These are phyloP conservation scores for Drosophila punjabiensis DNA, from an alignment of 1,140 invertebrate genomes.

Conservation along the genomic window DNA sequence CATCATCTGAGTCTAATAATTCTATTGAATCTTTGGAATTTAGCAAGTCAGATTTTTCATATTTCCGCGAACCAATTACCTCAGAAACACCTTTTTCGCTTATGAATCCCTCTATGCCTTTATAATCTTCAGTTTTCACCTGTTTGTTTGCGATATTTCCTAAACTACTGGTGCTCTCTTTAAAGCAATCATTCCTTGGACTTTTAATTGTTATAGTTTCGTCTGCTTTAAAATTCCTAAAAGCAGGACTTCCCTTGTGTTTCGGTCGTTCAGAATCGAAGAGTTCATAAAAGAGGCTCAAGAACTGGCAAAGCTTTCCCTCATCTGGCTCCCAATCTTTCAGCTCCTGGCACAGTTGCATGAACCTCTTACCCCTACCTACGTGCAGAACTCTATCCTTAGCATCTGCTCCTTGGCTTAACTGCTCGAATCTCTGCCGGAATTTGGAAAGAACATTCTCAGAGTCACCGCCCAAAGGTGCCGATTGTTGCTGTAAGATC, in stretches of 20 bases:
- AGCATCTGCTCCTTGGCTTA: not conserved
- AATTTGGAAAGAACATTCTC: slow-evolving; percentile 26
- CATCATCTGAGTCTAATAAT: not conserved
- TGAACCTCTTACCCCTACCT: slow-evolving; percentile 21
- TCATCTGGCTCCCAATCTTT: slow-evolving; percentile 11
- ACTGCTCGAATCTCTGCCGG: slow-evolving; percentile 5
- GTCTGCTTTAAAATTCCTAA: not conserved
- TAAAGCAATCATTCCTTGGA: not conserved
- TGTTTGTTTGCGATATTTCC: not conserved
- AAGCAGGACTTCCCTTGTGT: no score
- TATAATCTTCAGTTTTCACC: not conserved
- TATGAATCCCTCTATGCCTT: no score
- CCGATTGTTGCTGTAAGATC: not conserved
- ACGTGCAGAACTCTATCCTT: not conserved
- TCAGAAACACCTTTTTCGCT: not conserved
- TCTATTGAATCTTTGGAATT: not conserved
- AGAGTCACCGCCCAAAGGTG: no score
- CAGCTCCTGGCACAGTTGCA: slow-evolving; percentile 40
- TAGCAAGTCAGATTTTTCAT: not conserved
- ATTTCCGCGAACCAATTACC: not conserved
- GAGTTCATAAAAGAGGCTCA: slow-evolving; percentile 37
- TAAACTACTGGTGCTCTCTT: not conserved
- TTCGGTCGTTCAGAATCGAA: slow-evolving; percentile 1
- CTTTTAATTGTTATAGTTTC: not conserved
- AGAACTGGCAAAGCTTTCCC: not conserved